Percentiles rank a stretch among this genome's conserved stretches.
Evolutionary conservation across 2,113 vertebrate species (phyloP).

Genomic region (Amphilophus citrinellus): DNA sequence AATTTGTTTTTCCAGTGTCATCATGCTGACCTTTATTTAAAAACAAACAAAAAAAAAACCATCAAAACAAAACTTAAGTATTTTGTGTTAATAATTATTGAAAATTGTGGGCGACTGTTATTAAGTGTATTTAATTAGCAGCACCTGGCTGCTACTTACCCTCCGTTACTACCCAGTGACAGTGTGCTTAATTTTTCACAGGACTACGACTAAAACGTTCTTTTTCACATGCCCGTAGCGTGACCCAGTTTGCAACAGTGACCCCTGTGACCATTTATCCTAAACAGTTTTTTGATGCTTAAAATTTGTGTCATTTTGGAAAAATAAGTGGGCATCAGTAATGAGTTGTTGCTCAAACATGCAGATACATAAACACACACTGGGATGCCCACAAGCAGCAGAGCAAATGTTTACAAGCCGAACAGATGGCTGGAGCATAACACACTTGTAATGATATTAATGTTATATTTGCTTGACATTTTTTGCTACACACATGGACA

Average conservation of each 20-base stretch:
- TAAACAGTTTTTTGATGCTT: background rate
- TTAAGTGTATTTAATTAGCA: background rate
- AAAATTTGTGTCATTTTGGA: background rate
- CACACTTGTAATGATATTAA: background rate
- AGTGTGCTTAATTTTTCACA: background rate
- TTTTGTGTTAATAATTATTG: background rate
- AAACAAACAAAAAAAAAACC: too few relatives aligned
- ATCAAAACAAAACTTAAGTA: background rate
- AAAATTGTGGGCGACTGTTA: background rate
- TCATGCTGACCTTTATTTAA: background rate
- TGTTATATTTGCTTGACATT: constrained; percentile 13
- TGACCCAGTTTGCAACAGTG: background rate
- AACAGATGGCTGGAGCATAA: constrained; percentile 25
- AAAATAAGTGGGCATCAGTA: background rate
- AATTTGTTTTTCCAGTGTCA: background rate
- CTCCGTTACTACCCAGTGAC: background rate
- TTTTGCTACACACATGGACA: background rate
- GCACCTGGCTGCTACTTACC: background rate
- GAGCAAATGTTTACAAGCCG: constrained; percentile 3
- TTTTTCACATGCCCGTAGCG: background rate
- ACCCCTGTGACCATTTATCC: background rate
- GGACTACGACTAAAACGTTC: background rate
- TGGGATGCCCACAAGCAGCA: background rate
- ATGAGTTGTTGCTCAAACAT: background rate
- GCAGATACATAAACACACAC: background rate